These are phyloP conservation scores for Amphiprion clarkii DNA, from an alignment of 2,797 vertebrate genomes.

Conservation along the genomic window DNA sequence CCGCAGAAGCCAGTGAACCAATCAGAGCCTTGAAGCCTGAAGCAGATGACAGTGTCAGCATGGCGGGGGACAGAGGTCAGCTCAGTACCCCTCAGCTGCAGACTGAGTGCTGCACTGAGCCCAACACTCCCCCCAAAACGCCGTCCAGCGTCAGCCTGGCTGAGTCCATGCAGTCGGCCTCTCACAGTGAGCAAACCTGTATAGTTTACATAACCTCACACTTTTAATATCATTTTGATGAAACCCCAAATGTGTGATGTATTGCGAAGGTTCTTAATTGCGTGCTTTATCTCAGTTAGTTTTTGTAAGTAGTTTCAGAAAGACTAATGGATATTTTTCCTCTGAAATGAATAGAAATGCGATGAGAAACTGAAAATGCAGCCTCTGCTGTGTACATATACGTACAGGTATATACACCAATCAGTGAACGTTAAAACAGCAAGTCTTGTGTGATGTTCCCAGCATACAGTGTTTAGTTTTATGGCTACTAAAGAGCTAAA, in stretches of 20 bases:
- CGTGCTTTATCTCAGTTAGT: too few relatives aligned
- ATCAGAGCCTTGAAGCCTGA: conserved; percentile 41
- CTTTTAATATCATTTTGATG: neutral
- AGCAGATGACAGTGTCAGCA: conserved; percentile 43
- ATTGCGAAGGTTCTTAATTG: neutral
- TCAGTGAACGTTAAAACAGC: too few relatives aligned
- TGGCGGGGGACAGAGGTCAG: conserved; percentile 43
- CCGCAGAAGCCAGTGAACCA: conserved; percentile 41
- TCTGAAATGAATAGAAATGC: too few relatives aligned
- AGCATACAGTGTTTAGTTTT: too few relatives aligned
- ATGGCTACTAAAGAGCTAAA: too few relatives aligned
- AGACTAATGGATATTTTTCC: too few relatives aligned
- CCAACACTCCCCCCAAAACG: conserved; percentile 82
- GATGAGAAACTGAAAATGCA: too few relatives aligned
- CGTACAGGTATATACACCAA: too few relatives aligned
- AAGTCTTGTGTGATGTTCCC: too few relatives aligned
- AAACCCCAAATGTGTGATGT: neutral
- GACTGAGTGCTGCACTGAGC: conserved; percentile 68
- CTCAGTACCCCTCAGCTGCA: conserved; percentile 51
- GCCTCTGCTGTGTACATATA: too few relatives aligned
- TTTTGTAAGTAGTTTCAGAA: too few relatives aligned
- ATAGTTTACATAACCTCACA: neutral
- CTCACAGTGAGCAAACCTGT: conserved; percentile 81
- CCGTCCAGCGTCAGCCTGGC: conserved; percentile 86
- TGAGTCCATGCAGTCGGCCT: conserved; percentile 86